These are phyloP conservation scores for Drosophila vallismaia DNA, from an alignment of 2,888 invertebrate species.

Conservation along the genomic window DNA sequence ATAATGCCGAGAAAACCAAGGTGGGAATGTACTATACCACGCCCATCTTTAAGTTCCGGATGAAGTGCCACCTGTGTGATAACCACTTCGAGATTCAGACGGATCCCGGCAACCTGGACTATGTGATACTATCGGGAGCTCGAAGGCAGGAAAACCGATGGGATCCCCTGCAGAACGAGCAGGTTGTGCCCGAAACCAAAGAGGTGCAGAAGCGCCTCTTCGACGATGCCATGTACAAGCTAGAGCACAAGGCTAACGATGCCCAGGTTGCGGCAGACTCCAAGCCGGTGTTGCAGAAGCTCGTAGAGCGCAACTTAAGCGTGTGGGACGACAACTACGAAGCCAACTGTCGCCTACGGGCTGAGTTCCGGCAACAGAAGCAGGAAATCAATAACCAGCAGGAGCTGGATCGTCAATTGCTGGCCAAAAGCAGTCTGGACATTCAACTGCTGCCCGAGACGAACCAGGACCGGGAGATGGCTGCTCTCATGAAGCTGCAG, in stretches of 20 bases:
- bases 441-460: conserved; percentile 91
- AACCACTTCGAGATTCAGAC: conserved; percentile 99
- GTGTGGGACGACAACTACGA: conserved; percentile 97
- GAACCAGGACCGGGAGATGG: conserved; percentile 91
- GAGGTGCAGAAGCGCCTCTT: conserved; percentile 94
- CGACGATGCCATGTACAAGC: conserved; percentile 98
- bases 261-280: conserved; percentile 88
- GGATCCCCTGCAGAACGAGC: conserved; percentile 98
- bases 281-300: conserved; percentile 89
- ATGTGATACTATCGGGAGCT: conserved; percentile 97
- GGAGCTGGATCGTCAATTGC: conserved; percentile 88
- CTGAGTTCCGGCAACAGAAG: conserved; percentile 90
- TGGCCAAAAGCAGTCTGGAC: conserved; percentile 90
- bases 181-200: conserved; percentile 96
- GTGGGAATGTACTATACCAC: conserved; percentile 99
- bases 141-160: conserved; percentile 98
- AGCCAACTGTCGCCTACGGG: conserved; percentile 93
- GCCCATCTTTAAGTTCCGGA: conserved; percentile 98
- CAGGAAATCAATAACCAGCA: conserved; percentile 89
- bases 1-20: conserved; percentile 96
- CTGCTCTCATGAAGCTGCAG: conserved; percentile 89
- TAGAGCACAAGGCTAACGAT: conserved; percentile 96
- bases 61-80: conserved; percentile 99
- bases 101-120: conserved; percentile 98
- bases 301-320: conserved; percentile 91